A percentile compares a stretch with the other conserved stretches of the same genome.
phyloP scores from a whole-genome alignment of 1,140 invertebrate genomes.

The Cryptotermes secundus region DNA sequence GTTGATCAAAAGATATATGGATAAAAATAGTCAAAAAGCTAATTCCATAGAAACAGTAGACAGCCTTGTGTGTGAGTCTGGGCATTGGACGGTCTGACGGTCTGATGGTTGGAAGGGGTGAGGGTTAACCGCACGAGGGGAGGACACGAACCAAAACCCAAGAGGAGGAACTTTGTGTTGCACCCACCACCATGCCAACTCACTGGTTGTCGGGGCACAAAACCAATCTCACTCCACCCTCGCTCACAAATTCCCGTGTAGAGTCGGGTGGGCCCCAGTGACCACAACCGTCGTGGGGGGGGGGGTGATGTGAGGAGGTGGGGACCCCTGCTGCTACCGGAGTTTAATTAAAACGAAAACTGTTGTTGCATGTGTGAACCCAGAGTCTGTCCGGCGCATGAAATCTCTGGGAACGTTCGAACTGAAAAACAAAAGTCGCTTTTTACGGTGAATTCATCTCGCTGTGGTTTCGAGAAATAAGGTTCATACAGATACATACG shows the following conservation, averaged over 20 bases:
- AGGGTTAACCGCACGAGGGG: background rate
- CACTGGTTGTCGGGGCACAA: conserved; percentile 4
- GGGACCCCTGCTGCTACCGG: background rate
- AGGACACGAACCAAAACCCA: background rate
- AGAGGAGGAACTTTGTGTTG: background rate
- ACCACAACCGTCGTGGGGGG: background rate
- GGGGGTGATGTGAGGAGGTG: background rate
- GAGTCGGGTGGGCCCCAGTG: background rate
- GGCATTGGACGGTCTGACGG: background rate
- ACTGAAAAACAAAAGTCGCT: background rate
- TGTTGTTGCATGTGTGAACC: conserved; percentile 18
- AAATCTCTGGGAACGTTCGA: background rate
- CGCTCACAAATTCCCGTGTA: conserved; percentile 2
- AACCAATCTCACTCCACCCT: conserved; percentile 1
- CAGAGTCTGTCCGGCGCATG: background rate
- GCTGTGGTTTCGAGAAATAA: background rate
- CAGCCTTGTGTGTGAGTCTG: background rate
- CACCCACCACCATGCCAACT: background rate
- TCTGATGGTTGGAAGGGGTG: too few relatives aligned
- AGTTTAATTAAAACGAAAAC: conserved; percentile 20
- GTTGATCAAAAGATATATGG: background rate
- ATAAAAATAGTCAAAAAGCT: background rate
- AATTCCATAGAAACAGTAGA: background rate
- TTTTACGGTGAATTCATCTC: background rate
- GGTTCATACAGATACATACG: background rate